These are phyloP conservation scores for Lichenostomus cassidix DNA, from an alignment of 2,113 vertebrate species.

Conservation along the genomic window DNA sequence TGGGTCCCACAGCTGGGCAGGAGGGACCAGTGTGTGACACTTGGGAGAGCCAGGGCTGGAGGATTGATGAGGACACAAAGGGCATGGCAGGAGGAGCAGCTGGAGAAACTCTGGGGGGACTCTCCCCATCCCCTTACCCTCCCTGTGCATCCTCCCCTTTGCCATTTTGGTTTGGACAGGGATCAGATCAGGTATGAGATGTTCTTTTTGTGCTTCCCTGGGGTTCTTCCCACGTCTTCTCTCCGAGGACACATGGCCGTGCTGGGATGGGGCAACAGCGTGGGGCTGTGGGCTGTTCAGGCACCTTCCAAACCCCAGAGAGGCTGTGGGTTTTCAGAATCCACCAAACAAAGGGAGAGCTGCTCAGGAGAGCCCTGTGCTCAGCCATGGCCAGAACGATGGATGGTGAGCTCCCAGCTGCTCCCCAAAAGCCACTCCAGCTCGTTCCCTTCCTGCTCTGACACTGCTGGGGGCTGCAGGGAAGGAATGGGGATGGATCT, in stretches of 20 bases:
- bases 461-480: not conserved
- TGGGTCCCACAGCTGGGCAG: not conserved
- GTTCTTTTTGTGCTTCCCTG: not conserved
- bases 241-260: accelerated
- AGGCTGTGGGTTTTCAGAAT: not conserved
- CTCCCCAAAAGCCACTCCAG: accelerated
- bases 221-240: not conserved
- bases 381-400: not conserved
- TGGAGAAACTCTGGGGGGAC: accelerated
- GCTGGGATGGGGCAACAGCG: accelerated
- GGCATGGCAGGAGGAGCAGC: not conserved
- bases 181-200: not conserved
- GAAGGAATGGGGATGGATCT: not conserved
- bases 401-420: not conserved
- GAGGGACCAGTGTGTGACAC: accelerated
- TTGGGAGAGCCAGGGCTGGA: not conserved
- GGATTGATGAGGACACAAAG: not conserved
- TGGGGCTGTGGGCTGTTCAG: accelerated
- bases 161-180: not conserved
- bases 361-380: not conserved
- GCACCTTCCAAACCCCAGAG: not conserved
- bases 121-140: not conserved
- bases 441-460: not conserved
- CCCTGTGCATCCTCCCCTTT: accelerated
- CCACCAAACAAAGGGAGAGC: not conserved